These are phyloP conservation scores for Stegastes partitus DNA, from an alignment of 2,113 vertebrate genomes.

Conservation along the genomic window DNA sequence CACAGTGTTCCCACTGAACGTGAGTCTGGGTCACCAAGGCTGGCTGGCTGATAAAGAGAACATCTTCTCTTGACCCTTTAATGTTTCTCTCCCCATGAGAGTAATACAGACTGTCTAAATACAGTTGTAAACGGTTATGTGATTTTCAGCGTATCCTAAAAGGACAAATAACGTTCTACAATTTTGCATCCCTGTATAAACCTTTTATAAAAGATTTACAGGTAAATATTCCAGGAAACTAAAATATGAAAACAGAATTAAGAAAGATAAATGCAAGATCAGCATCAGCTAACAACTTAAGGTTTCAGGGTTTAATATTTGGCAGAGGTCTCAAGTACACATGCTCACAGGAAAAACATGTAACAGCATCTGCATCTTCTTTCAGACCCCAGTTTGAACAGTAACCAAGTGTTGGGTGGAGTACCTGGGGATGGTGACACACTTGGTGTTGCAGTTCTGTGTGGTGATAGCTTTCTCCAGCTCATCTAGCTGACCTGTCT, in stretches of 20 bases:
- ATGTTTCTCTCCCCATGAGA: background rate
- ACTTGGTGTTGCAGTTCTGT: constrained; percentile 98
- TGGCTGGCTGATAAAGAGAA: constrained; percentile 71
- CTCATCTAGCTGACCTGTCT: constrained; percentile 97
- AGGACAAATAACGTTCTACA: background rate
- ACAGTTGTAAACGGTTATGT: constrained; percentile 19
- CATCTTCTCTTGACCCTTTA: constrained; percentile 42
- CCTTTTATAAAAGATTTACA: background rate
- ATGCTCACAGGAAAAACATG: background rate
- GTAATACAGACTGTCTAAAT: background rate
- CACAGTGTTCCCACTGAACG: constrained; percentile 67
- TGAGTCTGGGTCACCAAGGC: constrained; percentile 71
- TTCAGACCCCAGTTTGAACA: background rate
- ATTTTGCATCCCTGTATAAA: background rate
- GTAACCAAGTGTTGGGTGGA: constrained; percentile 3
- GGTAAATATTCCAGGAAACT: background rate
- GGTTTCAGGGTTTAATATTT: background rate
- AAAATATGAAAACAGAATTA: background rate
- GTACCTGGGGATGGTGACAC: constrained; percentile 99
- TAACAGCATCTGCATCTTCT: background rate
- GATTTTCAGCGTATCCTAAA: background rate
- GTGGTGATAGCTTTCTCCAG: constrained; percentile 98
- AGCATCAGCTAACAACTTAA: background rate
- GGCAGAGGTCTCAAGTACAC: background rate
- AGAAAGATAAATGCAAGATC: background rate